Base-by-base conservation (phyloP, 2,888 invertebrate species). In the Zelleria hepariella region DNA sequence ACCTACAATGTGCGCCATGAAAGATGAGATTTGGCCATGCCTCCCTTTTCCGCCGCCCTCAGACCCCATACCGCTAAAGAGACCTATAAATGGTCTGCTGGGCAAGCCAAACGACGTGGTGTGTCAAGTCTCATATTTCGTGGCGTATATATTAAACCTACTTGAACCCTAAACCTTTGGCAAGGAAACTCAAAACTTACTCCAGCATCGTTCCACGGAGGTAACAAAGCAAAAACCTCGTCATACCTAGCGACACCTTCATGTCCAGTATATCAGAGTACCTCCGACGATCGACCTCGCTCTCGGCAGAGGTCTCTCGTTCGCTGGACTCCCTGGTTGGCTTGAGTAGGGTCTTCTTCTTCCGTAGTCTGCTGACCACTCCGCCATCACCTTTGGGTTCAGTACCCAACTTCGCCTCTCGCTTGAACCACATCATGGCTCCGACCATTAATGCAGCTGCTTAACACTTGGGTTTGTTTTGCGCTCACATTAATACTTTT, bases 371-470 rank as follows among this genome's bases (percentile, higher is more conserved):
- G 8, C 80, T 75, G 8, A 77, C 82, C 4, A 81, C 72, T 7
- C 85, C 86, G 67, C 83, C 82, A 59, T 86, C 85, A 57, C 71
- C 66, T 60, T 85, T 85, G 2, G 55, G 27, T 53, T 85, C 84
- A 47, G 77, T 71, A 63, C 75, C 78, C 64, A 75, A 68, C 68
- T 86, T 87, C 62, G 86, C 78, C 63, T 87, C 87, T 67, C 86
- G 71, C 68, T 85, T 88, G 63, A 87, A 87, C 87, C 87, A 87
- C 88, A 87, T 87, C 86, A 85, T 87, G 60, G 72, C 76, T 72
- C 74, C 73, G 66, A 77, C 73, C 68, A 58, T 60, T 51, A 26
- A 54, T 42, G 2, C 58, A 49, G 59, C 62, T 60, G 57, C 56
- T 59, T 51, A 15, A 42, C 32, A 42, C 23, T 23, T 23, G 7